These are phyloP conservation scores for Tragelaphus oryx DNA, from an alignment of 2,797 vertebrate species.

Conservation along the genomic window DNA sequence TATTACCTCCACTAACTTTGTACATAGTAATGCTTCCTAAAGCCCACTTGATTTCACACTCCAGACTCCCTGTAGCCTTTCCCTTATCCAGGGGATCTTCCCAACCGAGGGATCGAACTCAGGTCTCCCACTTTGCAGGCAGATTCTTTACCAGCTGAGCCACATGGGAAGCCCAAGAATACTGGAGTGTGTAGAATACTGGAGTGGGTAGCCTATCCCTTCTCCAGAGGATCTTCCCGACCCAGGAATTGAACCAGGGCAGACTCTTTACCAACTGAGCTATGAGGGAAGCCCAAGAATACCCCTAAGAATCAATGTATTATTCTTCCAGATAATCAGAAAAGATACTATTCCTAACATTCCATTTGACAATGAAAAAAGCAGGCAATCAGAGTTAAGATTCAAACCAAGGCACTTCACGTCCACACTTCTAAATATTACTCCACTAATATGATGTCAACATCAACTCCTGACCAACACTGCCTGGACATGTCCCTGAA, in stretches of 20 bases:
- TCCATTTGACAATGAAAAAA: not conserved
- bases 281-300: not conserved
- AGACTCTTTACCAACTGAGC: not conserved
- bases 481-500: not conserved
- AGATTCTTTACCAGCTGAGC: not conserved
- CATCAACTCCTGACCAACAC: not conserved
- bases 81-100: not conserved
- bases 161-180: not conserved
- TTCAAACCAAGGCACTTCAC: not conserved
- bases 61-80: not conserved
- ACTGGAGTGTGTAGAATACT: not conserved
- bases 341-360: not conserved
- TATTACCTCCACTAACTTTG: not conserved
- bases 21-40: not conserved
- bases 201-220: not conserved
- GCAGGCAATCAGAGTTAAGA: not conserved
- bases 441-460: not conserved
- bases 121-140: not conserved
- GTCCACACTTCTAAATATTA: not conserved
- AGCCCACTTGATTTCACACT: not conserved
- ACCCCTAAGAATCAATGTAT: not conserved
- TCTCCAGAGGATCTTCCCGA: not conserved
- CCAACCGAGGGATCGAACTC: not conserved
- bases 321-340: not conserved
- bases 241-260: not conserved